Base-by-base conservation (phyloP, 2,113 vertebrate species). In the Dryoscopus gambensis region DNA sequence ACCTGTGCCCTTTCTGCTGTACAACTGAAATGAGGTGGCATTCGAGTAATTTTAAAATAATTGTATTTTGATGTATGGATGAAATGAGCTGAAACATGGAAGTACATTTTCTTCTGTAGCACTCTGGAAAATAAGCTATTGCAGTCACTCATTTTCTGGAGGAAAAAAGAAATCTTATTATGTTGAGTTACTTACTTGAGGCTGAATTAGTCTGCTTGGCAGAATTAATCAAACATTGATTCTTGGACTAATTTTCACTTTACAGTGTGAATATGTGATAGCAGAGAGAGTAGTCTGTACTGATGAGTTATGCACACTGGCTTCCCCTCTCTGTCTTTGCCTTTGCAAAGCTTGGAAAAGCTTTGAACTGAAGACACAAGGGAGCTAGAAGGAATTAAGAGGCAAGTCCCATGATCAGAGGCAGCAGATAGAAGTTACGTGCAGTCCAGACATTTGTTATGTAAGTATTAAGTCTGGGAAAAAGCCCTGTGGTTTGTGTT, bases 151-250 rank as follows among this genome's bases (percentile, higher is more conserved):
- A 53, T 95, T 67, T 91, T 90, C 47, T 83, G 63, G 44, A 73
- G 42, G 20, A 47, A 70, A 60, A 86, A 84, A 57, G 30, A 67
- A 85, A 55, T 52, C 44, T 63, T 88, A 83, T 81, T 90, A 86
- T 64, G 52, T 76, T 89, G 76, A 83, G 56, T 68, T 95, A 90
- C 75, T 96, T 82, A 76, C 67, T 95, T 86, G 85, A 68, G 69
- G 64, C 64, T 1, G 11, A 92, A 68, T 78, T 90, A 90, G 47
- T 90, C 67, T 86, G 50, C 90, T 78, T 88, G 56, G 76, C 79
- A 94, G 79, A 94, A 91, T 96, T 95, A 94, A 92, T 97, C 90
- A 96, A 80, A 90, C 55, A 91, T 74, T 92, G 88, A 92, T 86
- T 93, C 92, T 77, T 70, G 46, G 47, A 75, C 82, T 95, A 88